Evolutionary conservation across 1,140 invertebrate species (phyloP), one percentile per base, ranked within the genome.

Genomic region (Diplogasteroides magnus): DNA sequence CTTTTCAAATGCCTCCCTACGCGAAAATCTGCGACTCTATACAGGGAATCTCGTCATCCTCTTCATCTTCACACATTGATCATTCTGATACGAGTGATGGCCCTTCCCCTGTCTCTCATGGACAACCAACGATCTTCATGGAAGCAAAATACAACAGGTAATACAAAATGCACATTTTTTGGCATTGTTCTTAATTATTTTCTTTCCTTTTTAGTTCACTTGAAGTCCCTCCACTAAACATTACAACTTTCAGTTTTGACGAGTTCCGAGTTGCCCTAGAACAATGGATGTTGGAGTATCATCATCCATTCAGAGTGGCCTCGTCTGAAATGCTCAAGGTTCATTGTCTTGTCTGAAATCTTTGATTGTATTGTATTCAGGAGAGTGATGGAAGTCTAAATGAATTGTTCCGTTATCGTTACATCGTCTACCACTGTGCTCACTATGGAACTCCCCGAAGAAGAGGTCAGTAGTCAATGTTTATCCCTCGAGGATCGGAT

Each of bases 351-450:
- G n/a, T n/a, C n/a, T n/a, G n/a, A n/a, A n/a, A n/a, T n/a, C n/a
- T n/a, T n/a, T n/a, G n/a, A n/a, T n/a, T n/a, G n/a, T n/a, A n/a
- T n/a, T n/a, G n/a, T n/a, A n/a, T n/a, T n/a, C n/a, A n/a, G n/a
- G n/a, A 75, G 37, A 28, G 48, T n/a, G 73, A 77, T 31, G 60
- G 71, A 25, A 11, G 6, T 23, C 28, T 78, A n/a, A 48, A 64
- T 48, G 31, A 61, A 1, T 58, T 14, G 25, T 80, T 82, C 71
- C 60, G 58, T 31, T 80, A 82, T 62, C 71, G 78, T 29, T 80
- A 80, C 55, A 76, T 80, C 25, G 78, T 80, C 15, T 80, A 77
- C 60, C 78, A 80, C 37, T 80, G 78, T 64, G 74, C 71, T 2
- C 74, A 75, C 64, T 80, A 82, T 57, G 78, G 78, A 31, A 37